These are phyloP conservation scores for Abrostola triplasia DNA, from an alignment of 2,888 invertebrate species.

Conservation along the genomic window DNA sequence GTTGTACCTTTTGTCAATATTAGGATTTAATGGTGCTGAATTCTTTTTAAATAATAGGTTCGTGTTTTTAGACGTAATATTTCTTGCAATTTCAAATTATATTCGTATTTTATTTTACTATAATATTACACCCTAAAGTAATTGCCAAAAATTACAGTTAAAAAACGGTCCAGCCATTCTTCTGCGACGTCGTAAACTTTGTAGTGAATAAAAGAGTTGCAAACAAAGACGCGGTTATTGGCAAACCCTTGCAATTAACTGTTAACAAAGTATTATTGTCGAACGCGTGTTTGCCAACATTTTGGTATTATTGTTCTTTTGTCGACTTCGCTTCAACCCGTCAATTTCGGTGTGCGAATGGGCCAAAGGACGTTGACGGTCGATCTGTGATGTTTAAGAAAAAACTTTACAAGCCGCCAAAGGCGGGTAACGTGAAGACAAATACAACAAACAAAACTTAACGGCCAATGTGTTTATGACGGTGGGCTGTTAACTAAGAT, in stretches of 20 bases:
- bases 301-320: conserved; percentile 71
- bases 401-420: conserved; percentile 79
- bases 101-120: conserved; percentile 26
- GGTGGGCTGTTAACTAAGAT: conserved; percentile 67
- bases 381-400: conserved; percentile 67
- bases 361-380: conserved; percentile 59
- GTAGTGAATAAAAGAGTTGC: conserved; percentile 69
- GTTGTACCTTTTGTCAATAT: conserved; percentile 30
- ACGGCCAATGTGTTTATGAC: conserved; percentile 78
- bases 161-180: conserved; percentile 33
- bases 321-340: conserved; percentile 72
- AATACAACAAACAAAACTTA: conserved; percentile 72
- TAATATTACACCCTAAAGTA: conserved; percentile 20
- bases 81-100: conserved; percentile 8
- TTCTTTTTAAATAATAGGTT: conserved; percentile 38
- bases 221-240: conserved; percentile 75
- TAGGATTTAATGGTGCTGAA: conserved; percentile 41
- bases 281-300: conserved; percentile 75
- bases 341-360: conserved; percentile 71
- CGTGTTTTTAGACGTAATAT: conserved; percentile 14
- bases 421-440: conserved; percentile 64
- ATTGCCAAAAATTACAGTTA: conserved; percentile 35
- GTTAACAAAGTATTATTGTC: conserved; percentile 73
- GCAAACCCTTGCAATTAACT: conserved; percentile 83
- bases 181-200: conserved; percentile 68